Evolutionary conservation across 1,140 invertebrate species (phyloP), one percentile per base, ranked within the genome.

Genomic region (Leptopilina boulardi): DNA sequence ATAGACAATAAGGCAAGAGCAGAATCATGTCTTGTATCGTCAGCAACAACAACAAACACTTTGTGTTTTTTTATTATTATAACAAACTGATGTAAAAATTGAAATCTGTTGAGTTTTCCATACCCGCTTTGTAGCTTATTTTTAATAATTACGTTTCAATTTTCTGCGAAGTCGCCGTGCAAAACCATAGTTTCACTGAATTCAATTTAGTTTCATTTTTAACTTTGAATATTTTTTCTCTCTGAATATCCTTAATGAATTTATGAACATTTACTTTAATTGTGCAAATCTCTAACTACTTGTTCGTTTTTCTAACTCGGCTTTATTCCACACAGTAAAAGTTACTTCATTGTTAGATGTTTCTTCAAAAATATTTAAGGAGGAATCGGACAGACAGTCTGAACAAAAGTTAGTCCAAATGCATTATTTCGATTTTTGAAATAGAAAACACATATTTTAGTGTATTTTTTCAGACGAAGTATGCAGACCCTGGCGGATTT

Each of bases 101-200:
- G 8, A 42, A 51, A 51, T 13, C 13, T 51, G 47, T 54, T 54
- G 18, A n/a, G 54, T 5, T 13, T 21, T 59, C 23, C 19, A 59
- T 59, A 59, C 13, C 10, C 54, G 21, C 54, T 59, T 23, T 59
- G 21, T 0, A 59, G 9, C 23, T 59, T 6, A 13, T 59, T 15
- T 13, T 59, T 23, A 26, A 26, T 23, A 23, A 13, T 59, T 26
- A 23, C 13, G 10, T 23, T 59, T 9, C 54, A 59, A 59, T 23
- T 59, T 15, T 59, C 21, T 23, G 21, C 54, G 13, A 59, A 59
- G 13, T 59, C 54, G 54, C 54, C 21, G 9, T 59, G 10, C 21
- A 59, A 59, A 26, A 59, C 54, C 13, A n/a, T n/a, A 59, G 54
- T 59, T 59, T 59, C 3, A 23, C 54, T 23, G 21, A 59, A 59